Evolutionary conservation across 1,140 invertebrate genomes (phyloP), one percentile per base, ranked within the genome.

Genomic region (Solenopsis invicta): DNA sequence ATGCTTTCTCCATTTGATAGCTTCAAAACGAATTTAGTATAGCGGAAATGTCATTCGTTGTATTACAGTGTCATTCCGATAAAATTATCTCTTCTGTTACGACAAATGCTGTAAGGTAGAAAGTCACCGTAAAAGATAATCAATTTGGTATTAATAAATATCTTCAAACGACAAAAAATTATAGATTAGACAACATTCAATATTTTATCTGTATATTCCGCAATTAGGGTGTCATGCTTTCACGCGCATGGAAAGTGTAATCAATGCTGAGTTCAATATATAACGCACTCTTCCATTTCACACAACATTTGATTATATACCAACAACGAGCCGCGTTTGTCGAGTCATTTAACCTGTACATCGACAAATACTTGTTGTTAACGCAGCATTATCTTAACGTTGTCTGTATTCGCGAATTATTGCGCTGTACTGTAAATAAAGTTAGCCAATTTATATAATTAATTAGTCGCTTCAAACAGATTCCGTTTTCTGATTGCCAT

Each of bases 361-460:
- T 77, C 45, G 74, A 52, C 52, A 87, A 74, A 52, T 87, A 24
- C 12, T 18, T 50, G 85, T 87, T 59, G 69, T 90, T 87, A 87
- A 89, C 64, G 71, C 71, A 62, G 62, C 80, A 89, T 90, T 87
- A 90, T 75, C 71, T 87, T 87, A 67, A 48, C 8, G 24, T 72
- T n/a, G 52, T 69, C 5, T 64, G 64, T 56, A 76, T 48, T 62
- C 24, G 56, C 74, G 54, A 89, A 87, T 89, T 90, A 75, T 61
- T 56, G 76, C 45, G 62, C 74, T 76, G 78, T 50, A 71, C 21
- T 8, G 67, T 78, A 87, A 82, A 87, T 50, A n/a, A 89, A 80
- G 84, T 89, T 88, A 78, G 54, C 29, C 56, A 34, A 74, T 74
- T 84, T 84, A 84, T 61, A 18, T 61, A 82, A 61, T 50, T 84